phyloP scores from a whole-genome alignment of 2,888 invertebrate genomes.

The Galerucella calmariensis region DNA sequence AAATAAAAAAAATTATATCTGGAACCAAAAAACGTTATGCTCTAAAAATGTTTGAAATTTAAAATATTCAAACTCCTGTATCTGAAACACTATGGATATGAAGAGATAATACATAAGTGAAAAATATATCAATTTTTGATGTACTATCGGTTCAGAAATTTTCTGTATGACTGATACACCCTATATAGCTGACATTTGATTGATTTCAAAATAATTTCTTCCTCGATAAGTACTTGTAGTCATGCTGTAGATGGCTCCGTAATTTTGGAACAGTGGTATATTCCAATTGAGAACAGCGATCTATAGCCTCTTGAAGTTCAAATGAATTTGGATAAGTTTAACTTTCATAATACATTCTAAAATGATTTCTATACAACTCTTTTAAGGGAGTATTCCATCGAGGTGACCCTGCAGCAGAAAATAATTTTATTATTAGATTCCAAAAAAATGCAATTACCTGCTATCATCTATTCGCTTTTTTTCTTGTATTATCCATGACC shows the following conservation, averaged over 20 bases:
- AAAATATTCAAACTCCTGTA: too few relatives aligned
- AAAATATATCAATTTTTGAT: too few relatives aligned
- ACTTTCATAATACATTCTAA: slow-evolving; percentile 8
- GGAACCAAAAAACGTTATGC: too few relatives aligned
- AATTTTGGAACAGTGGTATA: neutral
- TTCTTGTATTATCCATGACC: slow-evolving; percentile 12
- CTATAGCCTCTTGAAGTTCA: neutral
- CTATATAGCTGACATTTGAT: too few relatives aligned
- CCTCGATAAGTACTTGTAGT: neutral
- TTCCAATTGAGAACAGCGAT: neutral
- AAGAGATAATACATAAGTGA: too few relatives aligned
- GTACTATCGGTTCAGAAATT: too few relatives aligned
- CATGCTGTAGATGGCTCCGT: slow-evolving; percentile 7
- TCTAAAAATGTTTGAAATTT: too few relatives aligned
- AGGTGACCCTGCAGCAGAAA: neutral
- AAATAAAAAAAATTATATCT: too few relatives aligned
- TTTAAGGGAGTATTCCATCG: slow-evolving; percentile 9
- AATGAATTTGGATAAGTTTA: neutral
- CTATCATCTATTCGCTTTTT: neutral
- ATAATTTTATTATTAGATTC: neutral
- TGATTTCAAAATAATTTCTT: neutral
- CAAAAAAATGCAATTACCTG: neutral
- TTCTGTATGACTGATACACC: too few relatives aligned
- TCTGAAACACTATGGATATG: too few relatives aligned
- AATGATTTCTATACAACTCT: neutral